These are phyloP conservation scores for Cuculus canorus DNA, from an alignment of 2,797 vertebrate species.

Conservation along the genomic window DNA sequence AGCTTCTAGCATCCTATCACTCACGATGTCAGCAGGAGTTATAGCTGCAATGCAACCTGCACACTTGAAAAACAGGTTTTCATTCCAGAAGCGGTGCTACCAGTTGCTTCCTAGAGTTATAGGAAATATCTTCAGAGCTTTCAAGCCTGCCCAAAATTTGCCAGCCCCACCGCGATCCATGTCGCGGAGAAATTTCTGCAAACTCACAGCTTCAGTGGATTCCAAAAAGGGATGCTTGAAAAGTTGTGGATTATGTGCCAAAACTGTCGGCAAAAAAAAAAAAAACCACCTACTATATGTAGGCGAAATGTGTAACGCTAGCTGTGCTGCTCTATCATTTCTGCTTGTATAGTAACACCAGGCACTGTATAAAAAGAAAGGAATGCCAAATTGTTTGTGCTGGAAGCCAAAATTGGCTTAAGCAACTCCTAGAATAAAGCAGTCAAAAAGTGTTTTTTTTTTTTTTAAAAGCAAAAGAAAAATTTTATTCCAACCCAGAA, in stretches of 20 bases:
- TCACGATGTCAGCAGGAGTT: neutral
- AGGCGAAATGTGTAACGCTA: neutral
- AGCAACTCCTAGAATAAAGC: conserved; percentile 46
- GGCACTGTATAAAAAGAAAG: conserved; percentile 37
- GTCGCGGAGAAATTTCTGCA: neutral
- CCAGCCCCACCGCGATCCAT: rapidly evolving
- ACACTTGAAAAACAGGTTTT: neutral
- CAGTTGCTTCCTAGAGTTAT: neutral
- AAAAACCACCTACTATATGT: neutral
- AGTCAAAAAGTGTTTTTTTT: neutral
- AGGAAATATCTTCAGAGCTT: neutral
- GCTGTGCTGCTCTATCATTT: conserved; percentile 50
- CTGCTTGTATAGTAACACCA: neutral
- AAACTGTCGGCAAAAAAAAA: neutral
- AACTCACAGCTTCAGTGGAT: neutral
- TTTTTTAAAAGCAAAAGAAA: neutral
- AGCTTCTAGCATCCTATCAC: neutral
- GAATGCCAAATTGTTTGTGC: conserved; percentile 37
- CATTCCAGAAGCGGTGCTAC: neutral
- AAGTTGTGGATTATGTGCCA: neutral
- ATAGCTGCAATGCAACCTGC: neutral
- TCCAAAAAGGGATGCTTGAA: neutral
- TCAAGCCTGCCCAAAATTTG: neutral
- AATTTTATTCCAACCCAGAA: neutral
- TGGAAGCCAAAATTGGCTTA: neutral